A percentile compares a stretch with the other conserved stretches of the same genome.
These are phyloP conservation scores for Cybosia mesomella DNA, from an alignment of 2,888 invertebrate species.

Conservation along the genomic window DNA sequence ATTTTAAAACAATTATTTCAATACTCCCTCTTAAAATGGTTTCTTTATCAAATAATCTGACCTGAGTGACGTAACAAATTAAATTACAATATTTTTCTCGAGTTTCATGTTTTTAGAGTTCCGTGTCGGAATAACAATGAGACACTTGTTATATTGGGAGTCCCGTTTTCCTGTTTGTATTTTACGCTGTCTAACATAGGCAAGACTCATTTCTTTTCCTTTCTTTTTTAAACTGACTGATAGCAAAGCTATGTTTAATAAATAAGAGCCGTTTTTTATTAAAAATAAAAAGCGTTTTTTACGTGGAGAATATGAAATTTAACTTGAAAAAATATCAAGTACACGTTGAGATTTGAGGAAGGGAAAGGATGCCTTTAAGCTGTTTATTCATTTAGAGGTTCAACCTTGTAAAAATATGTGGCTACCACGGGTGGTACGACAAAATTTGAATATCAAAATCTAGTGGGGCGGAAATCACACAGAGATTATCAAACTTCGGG, in stretches of 20 bases:
- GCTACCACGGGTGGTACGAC: too few species aligned
- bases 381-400: neutral
- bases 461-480: too few species aligned
- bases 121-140: constrained; percentile 22
- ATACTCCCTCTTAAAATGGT: constrained; percentile 19
- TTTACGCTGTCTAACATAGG: neutral
- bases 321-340: neutral
- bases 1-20: constrained; percentile 24
- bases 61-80: constrained; percentile 22
- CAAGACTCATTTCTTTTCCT: neutral
- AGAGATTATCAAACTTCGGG: too few species aligned
- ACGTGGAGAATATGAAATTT: neutral
- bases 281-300: neutral
- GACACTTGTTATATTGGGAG: constrained; percentile 14
- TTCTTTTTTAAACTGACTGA: neutral
- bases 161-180: constrained; percentile 20
- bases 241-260: neutral
- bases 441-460: too few species aligned
- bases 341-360: neutral
- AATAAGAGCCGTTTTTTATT: neutral
- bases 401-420: too few species aligned
- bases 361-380: neutral
- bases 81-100: constrained; percentile 24
- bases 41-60: constrained; percentile 21
- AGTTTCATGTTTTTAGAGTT: constrained; percentile 16